Evolutionary conservation across 2,888 invertebrate genomes (phyloP).

Genomic region (Ashinkailepas kermadecensis): DNA sequence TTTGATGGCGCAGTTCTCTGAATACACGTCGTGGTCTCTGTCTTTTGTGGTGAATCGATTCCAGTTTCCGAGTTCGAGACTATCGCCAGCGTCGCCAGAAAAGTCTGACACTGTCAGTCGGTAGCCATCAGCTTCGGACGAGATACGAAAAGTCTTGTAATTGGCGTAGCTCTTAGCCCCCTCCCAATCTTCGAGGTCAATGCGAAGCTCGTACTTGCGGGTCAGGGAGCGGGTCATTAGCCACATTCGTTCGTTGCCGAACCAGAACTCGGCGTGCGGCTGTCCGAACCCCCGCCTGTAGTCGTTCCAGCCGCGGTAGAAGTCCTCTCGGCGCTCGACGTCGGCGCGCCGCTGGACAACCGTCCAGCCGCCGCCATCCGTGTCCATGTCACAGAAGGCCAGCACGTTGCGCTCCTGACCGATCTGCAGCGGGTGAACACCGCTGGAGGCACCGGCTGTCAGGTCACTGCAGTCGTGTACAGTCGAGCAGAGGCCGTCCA

Average conservation of each 20-base stretch:
- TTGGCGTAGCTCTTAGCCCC: neutral
- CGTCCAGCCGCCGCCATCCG: constrained; percentile 87
- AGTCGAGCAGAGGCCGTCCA: too few species aligned
- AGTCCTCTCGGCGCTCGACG: constrained; percentile 77
- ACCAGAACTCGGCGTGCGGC: constrained; percentile 82
- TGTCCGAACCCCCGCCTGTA: constrained; percentile 90
- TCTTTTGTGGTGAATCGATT: neutral
- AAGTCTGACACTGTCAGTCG: neutral
- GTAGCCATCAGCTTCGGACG: neutral
- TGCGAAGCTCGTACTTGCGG: constrained; percentile 75
- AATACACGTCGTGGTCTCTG: neutral
- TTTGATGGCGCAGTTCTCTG: neutral
- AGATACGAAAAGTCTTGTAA: neutral
- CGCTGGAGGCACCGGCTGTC: too few species aligned
- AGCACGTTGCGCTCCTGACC: too few species aligned
- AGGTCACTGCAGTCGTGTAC: too few species aligned
- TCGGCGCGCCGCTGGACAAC: constrained; percentile 85
- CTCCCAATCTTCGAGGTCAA: constrained; percentile 85
- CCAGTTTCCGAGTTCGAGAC: neutral
- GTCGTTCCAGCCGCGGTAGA: constrained; percentile 84
- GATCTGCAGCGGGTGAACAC: too few species aligned
- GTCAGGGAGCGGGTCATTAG: constrained; percentile 71
- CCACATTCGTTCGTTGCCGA: constrained; percentile 87
- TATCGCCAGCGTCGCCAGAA: neutral
- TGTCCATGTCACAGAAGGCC: constrained; percentile 80